phyloP scores from a whole-genome alignment of 2,113 vertebrate species.

The Geococcyx californianus region DNA sequence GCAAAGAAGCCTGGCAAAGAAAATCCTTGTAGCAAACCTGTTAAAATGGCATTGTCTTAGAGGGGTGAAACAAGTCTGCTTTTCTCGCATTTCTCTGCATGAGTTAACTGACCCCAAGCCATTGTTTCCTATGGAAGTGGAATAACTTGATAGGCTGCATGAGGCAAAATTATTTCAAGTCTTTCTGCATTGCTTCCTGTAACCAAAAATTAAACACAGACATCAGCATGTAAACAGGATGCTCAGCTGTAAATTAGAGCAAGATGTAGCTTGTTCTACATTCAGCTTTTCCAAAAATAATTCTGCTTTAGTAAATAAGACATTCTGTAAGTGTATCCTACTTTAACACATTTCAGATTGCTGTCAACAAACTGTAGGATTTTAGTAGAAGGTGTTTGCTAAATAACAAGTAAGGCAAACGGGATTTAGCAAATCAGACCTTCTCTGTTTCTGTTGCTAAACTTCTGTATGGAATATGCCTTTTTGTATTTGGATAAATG shows the following conservation, averaged over 20 bases:
- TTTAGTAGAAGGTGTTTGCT: slow-evolving; percentile 61
- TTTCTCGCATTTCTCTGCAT: neutral
- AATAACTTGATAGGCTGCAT: slow-evolving; percentile 13
- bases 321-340: slow-evolving; percentile 51
- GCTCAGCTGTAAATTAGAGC: slow-evolving; percentile 59
- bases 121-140: slow-evolving; percentile 8
- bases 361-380: slow-evolving; percentile 56
- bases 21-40: slow-evolving; percentile 9
- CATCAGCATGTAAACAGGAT: slow-evolving; percentile 60
- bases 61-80: neutral
- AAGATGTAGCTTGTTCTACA: slow-evolving; percentile 60
- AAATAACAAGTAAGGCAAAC: slow-evolving; percentile 56
- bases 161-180: slow-evolving; percentile 35
- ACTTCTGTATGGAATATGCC: slow-evolving; percentile 14
- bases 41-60: slow-evolving; percentile 22
- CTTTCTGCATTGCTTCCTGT: slow-evolving; percentile 33
- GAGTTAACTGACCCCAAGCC: slow-evolving; percentile 41
- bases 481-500: slow-evolving; percentile 11
- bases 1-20: slow-evolving; percentile 16
- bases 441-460: slow-evolving; percentile 36
- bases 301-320: slow-evolving; percentile 52
- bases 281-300: slow-evolving; percentile 59
- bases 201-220: slow-evolving; percentile 23
- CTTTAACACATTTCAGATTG: slow-evolving; percentile 61
- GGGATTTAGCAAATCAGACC: slow-evolving; percentile 40